These are phyloP conservation scores for Phaethornis superciliosus DNA, from an alignment of 2,113 vertebrate species.

Conservation along the genomic window DNA sequence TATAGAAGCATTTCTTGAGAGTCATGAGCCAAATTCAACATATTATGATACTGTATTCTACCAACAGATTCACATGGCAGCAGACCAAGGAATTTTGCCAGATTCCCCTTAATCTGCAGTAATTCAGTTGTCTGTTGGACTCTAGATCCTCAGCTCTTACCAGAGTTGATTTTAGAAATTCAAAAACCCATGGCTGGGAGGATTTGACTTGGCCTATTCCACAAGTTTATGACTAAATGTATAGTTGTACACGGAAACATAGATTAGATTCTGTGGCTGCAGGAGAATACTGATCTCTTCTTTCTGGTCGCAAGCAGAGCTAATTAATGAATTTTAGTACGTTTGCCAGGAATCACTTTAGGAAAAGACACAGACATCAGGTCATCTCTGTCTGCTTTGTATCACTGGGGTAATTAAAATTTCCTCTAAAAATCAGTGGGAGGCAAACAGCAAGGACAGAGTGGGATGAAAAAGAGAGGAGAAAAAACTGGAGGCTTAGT, in stretches of 20 bases:
- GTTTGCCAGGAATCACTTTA: conserved; percentile 64
- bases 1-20: conserved; percentile 1
- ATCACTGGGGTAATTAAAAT: conserved; percentile 62
- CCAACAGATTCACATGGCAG: conserved; percentile 43
- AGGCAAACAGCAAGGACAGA: conserved; percentile 51
- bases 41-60: conserved; percentile 37
- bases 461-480: conserved; percentile 14
- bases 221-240: neutral
- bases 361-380: conserved; percentile 63
- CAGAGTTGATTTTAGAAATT: neutral
- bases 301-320: conserved; percentile 49
- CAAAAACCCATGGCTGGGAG: neutral
- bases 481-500: neutral
- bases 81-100: conserved; percentile 51
- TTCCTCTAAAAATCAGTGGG: conserved; percentile 53
- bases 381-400: conserved; percentile 68
- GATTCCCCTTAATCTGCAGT: conserved; percentile 40
- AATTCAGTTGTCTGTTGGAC: conserved; percentile 14
- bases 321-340: conserved; percentile 65
- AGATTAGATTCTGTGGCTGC: conserved; percentile 30
- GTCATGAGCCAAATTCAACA: conserved; percentile 42
- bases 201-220: conserved; percentile 2
- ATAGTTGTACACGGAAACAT: neutral
- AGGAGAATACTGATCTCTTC: conserved; percentile 44
- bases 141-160: neutral